Base-by-base conservation (phyloP, 1,140 invertebrate genomes). In the Ruditapes philippinarum region DNA sequence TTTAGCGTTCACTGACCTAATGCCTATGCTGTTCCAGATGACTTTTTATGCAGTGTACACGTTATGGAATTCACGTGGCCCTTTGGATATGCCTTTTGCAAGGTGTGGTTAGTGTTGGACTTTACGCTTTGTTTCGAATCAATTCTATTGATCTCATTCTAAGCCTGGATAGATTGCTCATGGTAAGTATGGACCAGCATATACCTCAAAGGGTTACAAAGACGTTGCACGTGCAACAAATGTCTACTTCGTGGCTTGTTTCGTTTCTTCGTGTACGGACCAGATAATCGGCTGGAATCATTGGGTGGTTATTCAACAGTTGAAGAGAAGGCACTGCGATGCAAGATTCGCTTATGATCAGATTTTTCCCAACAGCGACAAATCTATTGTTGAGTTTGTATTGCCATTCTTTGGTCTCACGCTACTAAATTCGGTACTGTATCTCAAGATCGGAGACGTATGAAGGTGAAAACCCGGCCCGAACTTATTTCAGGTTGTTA, bases 1-100 rank as follows among this genome's bases (percentile, higher is more conserved):
- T 79, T 88, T 95, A n/a, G 94, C 93, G 9, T 76, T 95, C 3
- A 91, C 93, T 1, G 94, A 95, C 68, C 73, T 95, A 7, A 68
- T 93, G 0, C 88, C 95, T 17, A 91, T 91, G 0, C 1, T 73
- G 9, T 81, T 93, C 31, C 93, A 91, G 88, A 92, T 94, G 92
- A 82, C 89, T 0, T 84, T 94, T n/a, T 93, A 94, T 68, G 83
- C 89, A 7, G 89, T 91, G 3, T 91, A 91, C 54, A 93, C 89
- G 0, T 62, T 91, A 62, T 79, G 22, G 45, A 57, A 28, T 79
- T 89, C 25, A 60, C 31, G 0, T 94, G 94, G 94, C 90, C 90
- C 1, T 92, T 93, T 33, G 93, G 93, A 9, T 83, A 89, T 31
- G 78, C 83, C 11, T 90, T 93, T 40, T 94, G 93, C 76, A 94